Evolutionary conservation across 2,113 vertebrate species (phyloP), one percentile per base, ranked within the genome.

Genomic region (Labrus mixtus): DNA sequence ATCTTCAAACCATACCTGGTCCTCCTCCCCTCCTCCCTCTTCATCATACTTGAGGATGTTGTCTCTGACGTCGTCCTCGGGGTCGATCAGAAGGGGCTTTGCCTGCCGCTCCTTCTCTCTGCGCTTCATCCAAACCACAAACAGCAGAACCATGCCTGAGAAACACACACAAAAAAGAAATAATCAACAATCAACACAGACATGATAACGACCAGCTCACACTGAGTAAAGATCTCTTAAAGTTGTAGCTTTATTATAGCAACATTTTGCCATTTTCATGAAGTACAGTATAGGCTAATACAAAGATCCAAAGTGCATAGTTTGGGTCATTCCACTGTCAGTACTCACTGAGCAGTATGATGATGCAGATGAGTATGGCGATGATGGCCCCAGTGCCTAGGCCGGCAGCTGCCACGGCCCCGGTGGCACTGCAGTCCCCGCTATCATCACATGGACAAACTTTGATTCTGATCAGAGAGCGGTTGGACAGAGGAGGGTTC

Each of bases 1-100:
- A 20, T 20, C 6, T 56, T 50, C 16, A 48, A 51, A 48, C 3
- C 1, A 0, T 85, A 98, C 97, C 97, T 99, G 98, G 84, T 99
- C 98, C 82, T 99, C 98, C 87, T 99, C 98, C 75, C 98, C 98
- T 2, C 97, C 98, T 23, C 98, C 98, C 57, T 99, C 98, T 78
- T 99, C 98, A 0, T 99, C 98, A 0, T 99, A 99, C 87, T 99
- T 99, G 59, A 99, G 94, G 86, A 99, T 99, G 76, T 99, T 99
- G 94, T 99, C 98, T 4, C 98, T 94, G 58, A 99, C 98, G 0
- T 98, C 97, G 0, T 99, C 97, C 90, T 98, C 97, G 0, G 97
- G 97, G 91, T 99, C 97, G 2, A 99, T 99, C 48, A 99, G 95
- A 57, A 99, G 95, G 68, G 98, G 98, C 84, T 98, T 99, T 0